Percentiles rank a stretch among this genome's conserved stretches.
Conservation (phyloP, 2,113 vertebrate genomes). For the Conger conger region DNA sequence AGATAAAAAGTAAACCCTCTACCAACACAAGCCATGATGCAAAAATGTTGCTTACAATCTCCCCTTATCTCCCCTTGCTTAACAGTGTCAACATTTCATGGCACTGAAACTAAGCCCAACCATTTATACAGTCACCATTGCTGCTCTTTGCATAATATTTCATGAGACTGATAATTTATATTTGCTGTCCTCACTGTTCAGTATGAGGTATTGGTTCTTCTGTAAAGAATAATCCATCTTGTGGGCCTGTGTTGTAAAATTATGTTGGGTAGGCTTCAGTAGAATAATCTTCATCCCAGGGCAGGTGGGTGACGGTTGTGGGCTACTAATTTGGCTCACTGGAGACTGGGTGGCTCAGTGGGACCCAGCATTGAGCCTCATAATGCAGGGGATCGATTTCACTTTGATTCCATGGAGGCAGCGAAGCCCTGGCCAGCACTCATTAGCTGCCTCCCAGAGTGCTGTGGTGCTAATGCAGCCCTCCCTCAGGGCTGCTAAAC, state of each 20-base stretch:
- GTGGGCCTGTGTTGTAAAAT: not conserved
- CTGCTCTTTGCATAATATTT: not conserved
- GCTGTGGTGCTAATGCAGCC: slow-evolving; percentile 54
- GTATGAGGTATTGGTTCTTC: not conserved
- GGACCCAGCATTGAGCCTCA: slow-evolving; percentile 56
- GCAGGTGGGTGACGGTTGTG: not conserved
- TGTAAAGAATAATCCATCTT: not conserved
- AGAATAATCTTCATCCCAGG: not conserved
- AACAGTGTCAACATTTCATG: slow-evolving; percentile 21
- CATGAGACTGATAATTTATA: not conserved
- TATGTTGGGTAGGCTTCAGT: not conserved
- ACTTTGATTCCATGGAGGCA: slow-evolving; percentile 27
- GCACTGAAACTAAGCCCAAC: not conserved
- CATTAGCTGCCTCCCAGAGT: slow-evolving; percentile 60
- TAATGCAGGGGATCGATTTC: slow-evolving; percentile 66
- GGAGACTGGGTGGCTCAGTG: slow-evolving; percentile 42
- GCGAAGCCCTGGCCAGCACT: slow-evolving; percentile 40
- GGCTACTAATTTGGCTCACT: slow-evolving; percentile 51
- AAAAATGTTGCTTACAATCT: slow-evolving; percentile 4
- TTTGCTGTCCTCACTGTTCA: not conserved
- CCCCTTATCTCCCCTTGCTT: slow-evolving; percentile 18
- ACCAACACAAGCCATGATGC: not conserved
- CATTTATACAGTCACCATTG: not conserved
- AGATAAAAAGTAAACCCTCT: not conserved
- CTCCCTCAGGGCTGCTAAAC: slow-evolving; percentile 48